Base-by-base conservation (phyloP, 2,797 vertebrate species). In the Lycodopsis pacificus region DNA sequence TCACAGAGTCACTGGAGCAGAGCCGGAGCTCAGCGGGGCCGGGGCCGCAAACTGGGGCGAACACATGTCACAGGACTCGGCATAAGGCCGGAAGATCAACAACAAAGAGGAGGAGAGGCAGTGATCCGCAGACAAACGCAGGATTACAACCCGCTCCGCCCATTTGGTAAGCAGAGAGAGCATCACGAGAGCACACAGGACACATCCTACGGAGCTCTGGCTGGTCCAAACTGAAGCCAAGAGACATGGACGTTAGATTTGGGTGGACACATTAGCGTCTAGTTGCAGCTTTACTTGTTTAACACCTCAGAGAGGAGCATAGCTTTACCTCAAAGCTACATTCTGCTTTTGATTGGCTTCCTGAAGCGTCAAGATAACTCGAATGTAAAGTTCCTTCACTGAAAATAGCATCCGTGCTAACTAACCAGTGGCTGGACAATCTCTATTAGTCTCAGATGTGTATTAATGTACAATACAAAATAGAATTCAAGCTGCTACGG, bases 31-130 rank as follows among this genome's bases (percentile, higher is more conserved):
- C 92, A 87, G 89, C 86, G 42, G 81, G 85, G 77, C 77, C 49
- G 12, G 22, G 38, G 74, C 91, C 82, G 40, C 92, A 91, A 83
- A 89, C 91, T 61, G 89, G 82, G 90, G 53, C 82, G 73, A 88
- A 86, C 91, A 92, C 89, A 92, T 91, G 91, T 89, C 90, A 85
- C 61, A 74, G 42, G 38, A 90, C 77, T 84, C 85, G 61, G 80
- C 90, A 90, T 79, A 91, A 87, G 87, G 61, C 71, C 81, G 83
- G 83, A 82, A 84, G 76, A 87, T 74, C 83, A 86, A 92, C 86
- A 85, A 76, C 32, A 46, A 46, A 46, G 74, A 77, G 76, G 57
- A 59, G 65, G 76, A 32, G 30, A 32, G 79, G 75, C 78, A 46
- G 65, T 10, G 63, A 90, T 78, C 75, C 27, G 10, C 56, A 64